phyloP scores from a whole-genome alignment of 92 coral and sea anemone genomes.

The Zoanthus gigantus region DNA sequence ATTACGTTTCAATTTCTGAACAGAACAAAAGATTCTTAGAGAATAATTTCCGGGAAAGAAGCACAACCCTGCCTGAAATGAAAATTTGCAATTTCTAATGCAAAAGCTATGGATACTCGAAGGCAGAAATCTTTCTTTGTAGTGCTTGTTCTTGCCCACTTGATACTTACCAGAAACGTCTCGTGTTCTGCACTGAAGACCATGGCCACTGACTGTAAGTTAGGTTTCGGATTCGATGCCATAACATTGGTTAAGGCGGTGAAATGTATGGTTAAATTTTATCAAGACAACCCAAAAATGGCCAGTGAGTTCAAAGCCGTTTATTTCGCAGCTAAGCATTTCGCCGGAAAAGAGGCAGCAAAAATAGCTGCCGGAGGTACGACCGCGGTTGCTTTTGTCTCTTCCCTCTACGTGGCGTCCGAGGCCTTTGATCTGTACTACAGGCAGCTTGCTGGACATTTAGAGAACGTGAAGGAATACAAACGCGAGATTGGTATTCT shows the following conservation, averaged over 20 bases:
- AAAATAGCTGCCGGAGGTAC: not conserved
- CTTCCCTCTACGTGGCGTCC: constrained; percentile 13
- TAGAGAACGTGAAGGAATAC: constrained; percentile 18
- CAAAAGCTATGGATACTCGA: not conserved
- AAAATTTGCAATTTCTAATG: too few species aligned
- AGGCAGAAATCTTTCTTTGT: not conserved
- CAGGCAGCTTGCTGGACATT: not conserved
- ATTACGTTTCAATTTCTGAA: too few species aligned
- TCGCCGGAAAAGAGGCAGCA: not conserved
- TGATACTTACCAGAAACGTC: not conserved
- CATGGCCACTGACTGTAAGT: not conserved
- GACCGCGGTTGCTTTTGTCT: not conserved
- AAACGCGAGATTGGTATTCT: constrained; percentile 1
- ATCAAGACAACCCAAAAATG: constrained; percentile 17
- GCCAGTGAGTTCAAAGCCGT: constrained; percentile 3
- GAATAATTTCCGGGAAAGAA: too few species aligned
- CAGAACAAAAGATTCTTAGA: too few species aligned
- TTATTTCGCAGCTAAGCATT: not conserved
- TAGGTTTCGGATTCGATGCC: not conserved
- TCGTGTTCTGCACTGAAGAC: not conserved
- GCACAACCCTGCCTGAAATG: too few species aligned
- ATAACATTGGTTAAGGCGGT: not conserved
- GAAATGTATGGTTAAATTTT: not conserved
- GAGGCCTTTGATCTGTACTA: not conserved
- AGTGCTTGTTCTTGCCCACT: not conserved